Conservation (phyloP, 2,797 vertebrate species). For the Monodelphis domestica region DNA sequence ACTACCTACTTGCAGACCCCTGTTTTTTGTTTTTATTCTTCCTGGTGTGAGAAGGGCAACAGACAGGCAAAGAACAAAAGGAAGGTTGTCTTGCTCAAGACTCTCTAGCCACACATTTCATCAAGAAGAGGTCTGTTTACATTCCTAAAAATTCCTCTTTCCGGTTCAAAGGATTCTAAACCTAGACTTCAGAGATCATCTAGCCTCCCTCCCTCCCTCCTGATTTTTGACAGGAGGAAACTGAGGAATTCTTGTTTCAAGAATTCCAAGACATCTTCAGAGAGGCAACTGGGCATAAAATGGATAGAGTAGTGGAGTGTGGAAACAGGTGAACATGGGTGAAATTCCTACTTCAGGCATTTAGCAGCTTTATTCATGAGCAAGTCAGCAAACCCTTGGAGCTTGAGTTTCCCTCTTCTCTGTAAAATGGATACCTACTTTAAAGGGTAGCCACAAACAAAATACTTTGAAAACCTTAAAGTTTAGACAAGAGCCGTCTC, state of each 20-base stretch:
- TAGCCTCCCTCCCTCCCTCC: background rate
- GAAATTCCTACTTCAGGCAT: background rate
- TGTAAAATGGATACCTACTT: background rate
- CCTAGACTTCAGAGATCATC: background rate
- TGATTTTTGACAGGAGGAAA: background rate
- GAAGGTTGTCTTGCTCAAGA: background rate
- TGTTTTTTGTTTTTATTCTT: background rate
- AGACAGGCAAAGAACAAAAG: background rate
- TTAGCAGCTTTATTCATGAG: background rate
- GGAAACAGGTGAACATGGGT: background rate
- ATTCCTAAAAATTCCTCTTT: background rate
- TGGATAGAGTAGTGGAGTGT: background rate
- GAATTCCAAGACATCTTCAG: background rate
- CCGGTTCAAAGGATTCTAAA: background rate
- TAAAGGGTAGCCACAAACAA: background rate
- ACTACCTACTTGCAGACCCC: background rate
- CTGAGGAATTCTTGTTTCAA: background rate
- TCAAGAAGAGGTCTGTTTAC: background rate
- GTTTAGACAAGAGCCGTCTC: background rate
- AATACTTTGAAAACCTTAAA: background rate
- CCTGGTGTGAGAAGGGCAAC: background rate
- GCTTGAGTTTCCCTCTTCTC: background rate
- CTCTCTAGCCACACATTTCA: background rate
- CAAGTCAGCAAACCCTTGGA: background rate
- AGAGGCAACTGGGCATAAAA: background rate